A percentile compares a stretch with the other conserved stretches of the same genome.
Conservation (phyloP, 2,113 vertebrate species). For the Salvelinus fontinalis region DNA sequence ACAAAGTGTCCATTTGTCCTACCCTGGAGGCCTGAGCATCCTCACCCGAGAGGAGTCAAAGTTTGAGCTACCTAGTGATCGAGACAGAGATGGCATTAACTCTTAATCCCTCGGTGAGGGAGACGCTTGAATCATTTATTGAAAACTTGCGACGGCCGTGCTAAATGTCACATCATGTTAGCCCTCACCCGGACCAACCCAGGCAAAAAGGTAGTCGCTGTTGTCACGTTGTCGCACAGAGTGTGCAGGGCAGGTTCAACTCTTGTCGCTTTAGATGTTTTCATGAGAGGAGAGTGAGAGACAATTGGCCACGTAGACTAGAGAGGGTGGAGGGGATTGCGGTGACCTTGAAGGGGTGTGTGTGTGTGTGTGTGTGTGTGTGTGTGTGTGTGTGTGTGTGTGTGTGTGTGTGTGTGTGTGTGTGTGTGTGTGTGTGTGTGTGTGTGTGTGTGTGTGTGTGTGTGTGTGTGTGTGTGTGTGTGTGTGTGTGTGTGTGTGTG, state of each 20-base stretch:
- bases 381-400: not conserved
- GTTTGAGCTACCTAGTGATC: constrained; percentile 79
- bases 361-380: too few relatives aligned
- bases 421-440: not conserved
- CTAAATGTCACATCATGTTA: constrained; percentile 69
- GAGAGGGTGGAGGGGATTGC: not conserved
- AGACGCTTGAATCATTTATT: constrained; percentile 73
- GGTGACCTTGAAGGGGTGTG: constrained; percentile 60
- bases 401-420: not conserved
- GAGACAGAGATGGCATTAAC: constrained; percentile 86
- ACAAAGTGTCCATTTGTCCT: constrained; percentile 87
- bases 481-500: too few relatives aligned
- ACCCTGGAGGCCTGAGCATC: constrained; percentile 75
- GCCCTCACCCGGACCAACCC: constrained; percentile 35
- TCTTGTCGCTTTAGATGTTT: constrained; percentile 14
- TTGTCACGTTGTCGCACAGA: constrained; percentile 39
- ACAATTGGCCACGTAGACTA: not conserved
- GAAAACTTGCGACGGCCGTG: constrained; percentile 60
- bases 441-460: not conserved
- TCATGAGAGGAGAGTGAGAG: not conserved
- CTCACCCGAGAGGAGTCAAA: constrained; percentile 75
- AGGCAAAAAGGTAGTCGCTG: constrained; percentile 36
- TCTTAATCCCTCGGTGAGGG: constrained; percentile 71
- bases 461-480: too few relatives aligned
- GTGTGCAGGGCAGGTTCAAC: constrained; percentile 12